Conservation (phyloP, 2,797 vertebrate genomes). For the Lutjanus argentimaculatus region DNA sequence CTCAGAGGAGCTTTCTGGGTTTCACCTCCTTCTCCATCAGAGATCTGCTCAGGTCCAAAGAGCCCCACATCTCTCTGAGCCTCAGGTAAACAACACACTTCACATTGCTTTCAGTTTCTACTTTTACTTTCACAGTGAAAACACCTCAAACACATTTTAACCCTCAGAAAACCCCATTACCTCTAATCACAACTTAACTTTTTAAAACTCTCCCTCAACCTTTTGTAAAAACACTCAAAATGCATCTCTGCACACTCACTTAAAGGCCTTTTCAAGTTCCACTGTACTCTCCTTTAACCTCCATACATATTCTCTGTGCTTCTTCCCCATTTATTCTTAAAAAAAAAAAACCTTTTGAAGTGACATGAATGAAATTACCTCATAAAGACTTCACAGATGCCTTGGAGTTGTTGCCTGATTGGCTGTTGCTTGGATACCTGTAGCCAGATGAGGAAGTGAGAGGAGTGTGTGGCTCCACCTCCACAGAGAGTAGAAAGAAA, state of each 20-base stretch:
- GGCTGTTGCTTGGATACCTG: constrained; percentile 90
- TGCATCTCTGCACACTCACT: too few species aligned
- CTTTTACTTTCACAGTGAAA: too few species aligned
- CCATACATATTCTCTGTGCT: too few species aligned
- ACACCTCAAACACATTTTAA: too few species aligned
- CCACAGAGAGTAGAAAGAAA: background rate
- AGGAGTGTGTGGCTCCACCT: constrained; percentile 25
- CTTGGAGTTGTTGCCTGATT: constrained; percentile 88
- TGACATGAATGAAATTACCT: constrained; percentile 13
- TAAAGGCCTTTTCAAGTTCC: background rate
- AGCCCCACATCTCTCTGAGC: constrained; percentile 85
- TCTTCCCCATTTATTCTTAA: background rate
- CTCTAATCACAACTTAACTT: too few species aligned
- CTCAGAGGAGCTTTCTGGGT: constrained; percentile 88
- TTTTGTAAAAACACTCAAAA: too few species aligned
- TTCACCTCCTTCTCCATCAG: constrained; percentile 89
- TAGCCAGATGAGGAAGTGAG: constrained; percentile 79
- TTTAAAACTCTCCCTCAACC: too few species aligned
- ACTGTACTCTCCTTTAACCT: background rate
- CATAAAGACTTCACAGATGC: background rate
- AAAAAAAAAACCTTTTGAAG: constrained; percentile 24
- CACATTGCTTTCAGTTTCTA: too few species aligned
- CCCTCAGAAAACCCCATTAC: too few species aligned
- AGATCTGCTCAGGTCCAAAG: constrained; percentile 88
- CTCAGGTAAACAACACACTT: constrained; percentile 85